Evolutionary conservation across 2,113 vertebrate species (phyloP).

Genomic region (Xiphophorus couchianus): DNA sequence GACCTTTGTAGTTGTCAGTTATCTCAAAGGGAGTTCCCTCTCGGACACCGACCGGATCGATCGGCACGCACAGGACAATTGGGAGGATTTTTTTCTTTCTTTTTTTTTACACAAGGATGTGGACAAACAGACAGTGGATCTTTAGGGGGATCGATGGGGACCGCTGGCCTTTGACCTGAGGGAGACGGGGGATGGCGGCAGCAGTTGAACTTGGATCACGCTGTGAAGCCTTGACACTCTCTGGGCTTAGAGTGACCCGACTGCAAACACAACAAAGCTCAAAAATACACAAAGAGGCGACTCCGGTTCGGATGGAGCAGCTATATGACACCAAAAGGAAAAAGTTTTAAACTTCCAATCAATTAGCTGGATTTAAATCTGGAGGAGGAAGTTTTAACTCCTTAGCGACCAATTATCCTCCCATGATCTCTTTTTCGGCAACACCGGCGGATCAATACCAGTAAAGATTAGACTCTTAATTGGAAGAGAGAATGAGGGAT

Average conservation of each 20-base stretch:
- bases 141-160: conserved; percentile 73
- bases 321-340: not conserved
- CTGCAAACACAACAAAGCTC: conserved; percentile 48
- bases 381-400: conserved; percentile 4
- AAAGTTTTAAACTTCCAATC: conserved; percentile 5
- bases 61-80: conserved; percentile 67
- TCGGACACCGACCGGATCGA: conserved; percentile 75
- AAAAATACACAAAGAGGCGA: conserved; percentile 10
- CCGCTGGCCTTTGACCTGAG: conserved; percentile 80
- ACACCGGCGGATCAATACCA: conserved; percentile 57
- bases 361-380: not conserved
- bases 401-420: conserved; percentile 40
- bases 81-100: conserved; percentile 65
- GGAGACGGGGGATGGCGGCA: conserved; percentile 49
- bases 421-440: conserved; percentile 33
- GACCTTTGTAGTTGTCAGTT: conserved; percentile 85
- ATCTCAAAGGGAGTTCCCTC: conserved; percentile 72
- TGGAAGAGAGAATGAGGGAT: conserved; percentile 51
- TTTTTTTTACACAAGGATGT: conserved; percentile 55
- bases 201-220: conserved; percentile 71
- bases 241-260: conserved; percentile 61
- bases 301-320: not conserved
- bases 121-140: conserved; percentile 56
- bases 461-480: conserved; percentile 70
- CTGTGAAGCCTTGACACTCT: conserved; percentile 76